phyloP scores from a whole-genome alignment of 2,113 vertebrate species.

The Sphyrna mokarran region DNA sequence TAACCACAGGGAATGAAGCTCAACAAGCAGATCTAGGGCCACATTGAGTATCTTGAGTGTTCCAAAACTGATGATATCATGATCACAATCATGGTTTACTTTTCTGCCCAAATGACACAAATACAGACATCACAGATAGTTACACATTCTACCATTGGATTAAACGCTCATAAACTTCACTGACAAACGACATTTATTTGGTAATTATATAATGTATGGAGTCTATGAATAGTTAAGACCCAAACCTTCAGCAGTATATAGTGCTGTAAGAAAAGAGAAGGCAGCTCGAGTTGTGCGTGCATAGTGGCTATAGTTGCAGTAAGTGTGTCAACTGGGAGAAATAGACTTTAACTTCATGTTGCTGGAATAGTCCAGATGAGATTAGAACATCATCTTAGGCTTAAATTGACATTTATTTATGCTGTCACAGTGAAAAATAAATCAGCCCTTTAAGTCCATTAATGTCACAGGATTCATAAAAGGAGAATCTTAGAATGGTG shows the following conservation, averaged over 20 bases:
- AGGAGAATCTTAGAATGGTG: not conserved
- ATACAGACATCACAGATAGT: not conserved
- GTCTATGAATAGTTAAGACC: not conserved
- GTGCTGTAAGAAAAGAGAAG: not conserved
- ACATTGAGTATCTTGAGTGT: not conserved
- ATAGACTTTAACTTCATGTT: not conserved
- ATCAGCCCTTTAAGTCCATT: not conserved
- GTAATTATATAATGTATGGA: not conserved
- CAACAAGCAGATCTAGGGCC: not conserved
- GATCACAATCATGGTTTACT: not conserved
- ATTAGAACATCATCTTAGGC: not conserved
- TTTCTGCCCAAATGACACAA: not conserved
- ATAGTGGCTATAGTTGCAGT: not conserved
- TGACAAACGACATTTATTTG: not conserved
- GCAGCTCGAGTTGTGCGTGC: not conserved
- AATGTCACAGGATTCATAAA: not conserved
- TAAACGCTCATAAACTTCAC: not conserved
- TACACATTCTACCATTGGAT: not conserved
- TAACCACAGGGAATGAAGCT: not conserved
- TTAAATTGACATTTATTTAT: not conserved
- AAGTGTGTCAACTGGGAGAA: not conserved
- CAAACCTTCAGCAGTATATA: not conserved
- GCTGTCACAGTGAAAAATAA: not conserved
- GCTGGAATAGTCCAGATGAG: not conserved
- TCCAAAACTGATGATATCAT: not conserved